Conservation (phyloP, 1,140 invertebrate species). For the Pseudachorutes palmiensis region DNA sequence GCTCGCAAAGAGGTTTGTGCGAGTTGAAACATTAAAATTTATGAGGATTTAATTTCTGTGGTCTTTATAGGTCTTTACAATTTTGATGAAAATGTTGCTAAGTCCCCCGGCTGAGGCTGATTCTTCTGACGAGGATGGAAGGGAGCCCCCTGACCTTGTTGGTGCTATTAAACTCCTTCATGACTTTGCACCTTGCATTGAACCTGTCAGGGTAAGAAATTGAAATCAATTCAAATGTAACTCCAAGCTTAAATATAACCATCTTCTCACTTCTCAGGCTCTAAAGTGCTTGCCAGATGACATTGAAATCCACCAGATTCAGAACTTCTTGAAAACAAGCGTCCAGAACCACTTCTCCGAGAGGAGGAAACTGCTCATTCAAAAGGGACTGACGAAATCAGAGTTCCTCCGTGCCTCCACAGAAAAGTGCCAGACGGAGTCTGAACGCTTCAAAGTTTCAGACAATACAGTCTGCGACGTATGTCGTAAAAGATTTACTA, state of each 20-base stretch:
- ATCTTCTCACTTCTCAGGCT: too few species aligned
- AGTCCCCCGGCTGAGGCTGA: conserved; percentile 47
- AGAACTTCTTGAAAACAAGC: conserved; percentile 67
- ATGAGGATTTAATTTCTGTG: background rate
- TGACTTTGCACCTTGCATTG: conserved; percentile 69
- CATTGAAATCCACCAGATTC: conserved; percentile 61
- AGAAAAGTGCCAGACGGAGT: conserved; percentile 67
- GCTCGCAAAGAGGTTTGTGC: background rate
- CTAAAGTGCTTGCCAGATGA: conserved; percentile 65
- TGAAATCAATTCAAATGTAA: background rate
- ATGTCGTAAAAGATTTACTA: conserved; percentile 84
- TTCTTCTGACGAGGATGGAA: conserved; percentile 43
- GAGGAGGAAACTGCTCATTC: conserved; percentile 61
- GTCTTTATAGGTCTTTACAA: conserved; percentile 49
- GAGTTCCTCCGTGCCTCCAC: conserved; percentile 73
- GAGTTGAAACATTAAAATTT: background rate
- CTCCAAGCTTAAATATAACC: too few species aligned
- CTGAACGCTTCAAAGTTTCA: conserved; percentile 68
- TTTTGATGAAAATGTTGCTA: conserved; percentile 51
- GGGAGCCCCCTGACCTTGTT: conserved; percentile 58
- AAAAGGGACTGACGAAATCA: conserved; percentile 71
- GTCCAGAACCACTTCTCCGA: conserved; percentile 63
- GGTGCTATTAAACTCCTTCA: conserved; percentile 70
- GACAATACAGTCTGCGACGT: conserved; percentile 80
- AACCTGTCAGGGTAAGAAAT: conserved; percentile 55